Base-by-base conservation (phyloP, 2,888 invertebrate genomes). In the Pyrrhosoma nymphula region DNA sequence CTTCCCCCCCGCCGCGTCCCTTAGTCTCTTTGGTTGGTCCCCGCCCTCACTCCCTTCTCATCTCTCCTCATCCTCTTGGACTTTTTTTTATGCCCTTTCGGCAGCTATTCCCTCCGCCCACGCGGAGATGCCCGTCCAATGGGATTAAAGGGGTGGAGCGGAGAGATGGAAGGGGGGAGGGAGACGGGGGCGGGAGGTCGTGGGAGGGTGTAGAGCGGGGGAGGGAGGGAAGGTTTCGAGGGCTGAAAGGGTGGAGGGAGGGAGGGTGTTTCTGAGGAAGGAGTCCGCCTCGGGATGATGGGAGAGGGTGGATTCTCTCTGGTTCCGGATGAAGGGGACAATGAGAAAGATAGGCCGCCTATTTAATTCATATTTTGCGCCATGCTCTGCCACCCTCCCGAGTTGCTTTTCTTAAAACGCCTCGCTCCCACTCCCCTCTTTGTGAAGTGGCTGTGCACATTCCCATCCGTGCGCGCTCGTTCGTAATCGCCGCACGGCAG, bases 61-160 rank as follows among this genome's bases (percentile, higher is more conserved):
- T 55, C 39, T 4, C 39, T n/a, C 60, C 91, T 30, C 60, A 18
- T 20, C n/a, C 56, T 91, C 91, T 60, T 39, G 4, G 16, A 18
- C 23, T 23, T 69, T 93, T 93, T 93, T 93, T 69, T 93, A 93
- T 82, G 82, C 82, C 69, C 47, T 69, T 93, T 91, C 63, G 91
- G 63, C 63, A 47, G 47, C 93, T 93, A 93, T 93, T 93, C 93
- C 69, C 93, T 93, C 93, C 93, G 93, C 93, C 93, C 93, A 93
- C 93, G 69, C 93, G 26, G 55, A n/a, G 93, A 93, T 93, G 69
- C 93, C 93, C 93, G 93, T 93, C 93, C 93, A 93, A 93, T 93
- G 93, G 93, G 93, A 93, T 93, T 93, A 93, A 93, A 93, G 93
- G 93, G 93, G 93, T 93, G 93, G 93, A 93, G 93, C 93, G 93